Evolutionary conservation across 2,888 invertebrate species (phyloP).

Genomic region (Merodon equestris): DNA sequence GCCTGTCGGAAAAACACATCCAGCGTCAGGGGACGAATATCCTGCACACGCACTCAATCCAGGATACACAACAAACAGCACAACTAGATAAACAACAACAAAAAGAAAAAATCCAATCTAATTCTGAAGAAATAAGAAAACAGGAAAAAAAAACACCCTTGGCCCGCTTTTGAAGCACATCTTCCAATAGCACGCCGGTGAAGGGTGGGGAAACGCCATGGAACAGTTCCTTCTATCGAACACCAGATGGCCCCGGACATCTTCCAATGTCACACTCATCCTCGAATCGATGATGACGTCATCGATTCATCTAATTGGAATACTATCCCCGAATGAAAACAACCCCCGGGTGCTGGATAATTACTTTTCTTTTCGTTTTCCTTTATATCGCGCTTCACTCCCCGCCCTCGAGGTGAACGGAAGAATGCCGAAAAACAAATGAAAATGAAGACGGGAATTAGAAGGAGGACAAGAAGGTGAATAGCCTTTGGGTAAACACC

Average conservation of each 20-base stretch:
- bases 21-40: constrained; percentile 38
- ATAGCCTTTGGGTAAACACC: constrained; percentile 60
- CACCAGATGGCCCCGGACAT: constrained; percentile 49
- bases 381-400: constrained; percentile 32
- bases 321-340: constrained; percentile 11
- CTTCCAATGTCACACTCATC: constrained; percentile 21
- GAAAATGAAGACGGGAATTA: not conserved
- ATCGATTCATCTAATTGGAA: constrained; percentile 61
- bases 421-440: too few relatives aligned
- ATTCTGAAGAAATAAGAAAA: constrained; percentile 48
- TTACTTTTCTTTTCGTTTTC: constrained; percentile 59
- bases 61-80: constrained; percentile 9
- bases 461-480: constrained; percentile 31
- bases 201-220: constrained; percentile 45
- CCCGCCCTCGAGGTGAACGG: constrained; percentile 1
- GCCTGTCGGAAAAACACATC: constrained; percentile 55
- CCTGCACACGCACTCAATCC: constrained; percentile 54
- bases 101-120: constrained; percentile 56
- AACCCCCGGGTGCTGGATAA: constrained; percentile 53
- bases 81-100: not conserved
- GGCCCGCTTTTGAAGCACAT: constrained; percentile 10
- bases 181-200: constrained; percentile 36
- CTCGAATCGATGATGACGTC: constrained; percentile 61
- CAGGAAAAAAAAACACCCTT: constrained; percentile 43
- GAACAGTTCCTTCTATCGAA: constrained; percentile 46